Conservation (phyloP, 2,113 vertebrate genomes). For the Muntiacus reevesi region DNA sequence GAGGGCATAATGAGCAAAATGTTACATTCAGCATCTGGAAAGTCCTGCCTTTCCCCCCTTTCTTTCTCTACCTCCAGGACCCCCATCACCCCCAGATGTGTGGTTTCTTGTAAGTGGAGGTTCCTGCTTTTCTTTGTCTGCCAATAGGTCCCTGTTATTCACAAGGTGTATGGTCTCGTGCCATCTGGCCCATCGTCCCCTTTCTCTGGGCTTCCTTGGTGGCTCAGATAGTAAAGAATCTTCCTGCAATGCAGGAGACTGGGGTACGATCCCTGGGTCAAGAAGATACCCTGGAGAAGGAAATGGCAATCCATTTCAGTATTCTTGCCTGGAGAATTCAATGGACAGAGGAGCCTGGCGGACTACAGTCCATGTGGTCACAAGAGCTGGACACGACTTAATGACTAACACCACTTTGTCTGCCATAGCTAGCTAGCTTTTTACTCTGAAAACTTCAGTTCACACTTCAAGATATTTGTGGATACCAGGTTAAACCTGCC, state of each 20-base stretch:
- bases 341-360: neutral
- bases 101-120: neutral
- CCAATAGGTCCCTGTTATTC: neutral
- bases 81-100: neutral
- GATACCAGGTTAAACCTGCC: neutral
- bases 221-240: neutral
- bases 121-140: neutral
- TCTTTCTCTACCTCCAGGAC: neutral
- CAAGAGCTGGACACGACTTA: neutral
- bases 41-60: neutral
- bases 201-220: neutral
- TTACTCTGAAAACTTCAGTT: neutral
- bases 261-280: neutral
- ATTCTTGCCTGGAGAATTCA: neutral
- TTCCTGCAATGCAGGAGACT: neutral
- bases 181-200: neutral
- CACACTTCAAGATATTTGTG: neutral
- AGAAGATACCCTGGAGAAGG: neutral
- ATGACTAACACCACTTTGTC: neutral
- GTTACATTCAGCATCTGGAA: neutral
- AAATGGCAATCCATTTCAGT: neutral
- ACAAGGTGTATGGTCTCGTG: neutral
- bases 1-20: neutral
- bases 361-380: neutral
- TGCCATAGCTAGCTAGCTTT: neutral